A percentile compares a stretch with the other conserved stretches of the same genome.
phyloP scores from a whole-genome alignment of 2,888 invertebrate species.

The Thymelicus acteon region DNA sequence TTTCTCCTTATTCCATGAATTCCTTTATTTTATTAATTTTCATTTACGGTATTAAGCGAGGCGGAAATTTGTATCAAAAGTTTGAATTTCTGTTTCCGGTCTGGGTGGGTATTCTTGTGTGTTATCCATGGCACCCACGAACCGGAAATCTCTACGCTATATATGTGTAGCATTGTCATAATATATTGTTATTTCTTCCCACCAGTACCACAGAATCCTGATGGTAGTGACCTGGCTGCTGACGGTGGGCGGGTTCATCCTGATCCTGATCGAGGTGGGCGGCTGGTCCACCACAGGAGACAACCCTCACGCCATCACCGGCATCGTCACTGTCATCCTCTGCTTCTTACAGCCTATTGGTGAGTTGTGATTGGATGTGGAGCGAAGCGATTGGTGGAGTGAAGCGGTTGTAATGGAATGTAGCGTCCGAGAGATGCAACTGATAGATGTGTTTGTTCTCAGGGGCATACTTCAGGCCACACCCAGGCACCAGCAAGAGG shows the following conservation, averaged over 20 bases:
- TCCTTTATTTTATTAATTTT: too few relatives aligned
- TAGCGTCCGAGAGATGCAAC: too few relatives aligned
- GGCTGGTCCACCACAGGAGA: constrained; percentile 88
- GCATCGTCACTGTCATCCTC: constrained; percentile 90
- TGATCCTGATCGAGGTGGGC: constrained; percentile 92
- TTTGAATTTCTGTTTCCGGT: too few relatives aligned
- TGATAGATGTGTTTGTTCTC: constrained; percentile 39
- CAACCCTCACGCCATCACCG: constrained; percentile 94
- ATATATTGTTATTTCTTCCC: constrained; percentile 4
- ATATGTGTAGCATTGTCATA: too few relatives aligned
- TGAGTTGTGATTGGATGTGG: constrained; percentile 54
- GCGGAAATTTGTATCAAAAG: too few relatives aligned
- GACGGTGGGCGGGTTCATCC: constrained; percentile 90
- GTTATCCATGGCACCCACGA: too few relatives aligned
- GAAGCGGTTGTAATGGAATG: too few relatives aligned
- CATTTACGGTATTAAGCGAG: too few relatives aligned
- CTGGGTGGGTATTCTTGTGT: too few relatives aligned
- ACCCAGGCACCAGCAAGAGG: constrained; percentile 91
- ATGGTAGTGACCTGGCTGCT: constrained; percentile 93
- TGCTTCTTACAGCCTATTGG: constrained; percentile 95
- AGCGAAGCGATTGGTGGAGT: too few relatives aligned
- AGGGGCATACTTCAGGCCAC: constrained; percentile 93
- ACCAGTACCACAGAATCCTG: constrained; percentile 93
- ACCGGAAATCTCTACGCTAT: too few relatives aligned
- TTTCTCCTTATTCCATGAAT: too few relatives aligned